Conservation (phyloP, 2,113 vertebrate genomes). For the Epinephelus cyanopodus region DNA sequence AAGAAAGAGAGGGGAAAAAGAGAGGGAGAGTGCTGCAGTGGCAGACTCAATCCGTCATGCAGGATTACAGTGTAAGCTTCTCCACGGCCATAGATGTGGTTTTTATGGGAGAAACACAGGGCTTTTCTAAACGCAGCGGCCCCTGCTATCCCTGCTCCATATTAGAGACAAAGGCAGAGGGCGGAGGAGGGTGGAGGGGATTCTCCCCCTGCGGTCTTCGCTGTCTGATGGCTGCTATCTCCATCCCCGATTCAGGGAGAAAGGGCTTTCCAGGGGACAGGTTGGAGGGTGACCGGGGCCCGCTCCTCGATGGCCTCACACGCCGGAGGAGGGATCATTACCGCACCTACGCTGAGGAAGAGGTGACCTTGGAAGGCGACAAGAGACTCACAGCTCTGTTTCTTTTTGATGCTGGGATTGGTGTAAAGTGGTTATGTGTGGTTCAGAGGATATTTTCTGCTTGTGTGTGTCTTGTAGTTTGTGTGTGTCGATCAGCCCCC, state of each 20-base stretch:
- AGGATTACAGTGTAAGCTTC: slow-evolving; percentile 84
- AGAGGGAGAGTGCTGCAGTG: slow-evolving; percentile 67
- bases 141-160: slow-evolving; percentile 58
- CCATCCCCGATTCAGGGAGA: slow-evolving; percentile 13
- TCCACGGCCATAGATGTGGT: slow-evolving; percentile 80
- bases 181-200: slow-evolving; percentile 43
- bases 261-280: slow-evolving; percentile 11
- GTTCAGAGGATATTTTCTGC: slow-evolving; percentile 4
- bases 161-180: slow-evolving; percentile 74
- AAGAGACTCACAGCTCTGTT: slow-evolving; percentile 12
- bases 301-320: slow-evolving; percentile 16
- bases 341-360: slow-evolving; percentile 20
- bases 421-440: neutral
- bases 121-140: slow-evolving; percentile 73
- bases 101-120: slow-evolving; percentile 80
- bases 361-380: slow-evolving; percentile 68
- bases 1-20: slow-evolving; percentile 59
- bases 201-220: slow-evolving; percentile 49
- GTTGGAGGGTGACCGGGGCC: slow-evolving; percentile 30
- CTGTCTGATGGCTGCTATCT: slow-evolving; percentile 42
- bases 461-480: slow-evolving; percentile 1
- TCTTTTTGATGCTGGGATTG: slow-evolving; percentile 22
- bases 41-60: slow-evolving; percentile 85
- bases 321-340: slow-evolving; percentile 43
- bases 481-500: slow-evolving; percentile 17